Percentiles rank a stretch among this genome's conserved stretches.
These are phyloP conservation scores for Cerastis leucographa DNA, from an alignment of 2,888 invertebrate genomes.

Conservation along the genomic window DNA sequence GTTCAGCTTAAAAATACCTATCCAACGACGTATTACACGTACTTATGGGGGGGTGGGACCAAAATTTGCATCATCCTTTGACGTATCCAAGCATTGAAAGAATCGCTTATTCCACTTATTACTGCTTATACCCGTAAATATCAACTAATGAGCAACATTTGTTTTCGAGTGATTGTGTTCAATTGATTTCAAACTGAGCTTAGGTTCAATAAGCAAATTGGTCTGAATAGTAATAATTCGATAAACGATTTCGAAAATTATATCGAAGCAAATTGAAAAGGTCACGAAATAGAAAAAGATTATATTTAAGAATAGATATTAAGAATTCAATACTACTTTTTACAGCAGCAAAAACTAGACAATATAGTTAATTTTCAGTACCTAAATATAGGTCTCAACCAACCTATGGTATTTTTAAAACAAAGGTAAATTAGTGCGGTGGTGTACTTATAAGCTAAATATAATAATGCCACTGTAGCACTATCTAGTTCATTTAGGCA, in stretches of 20 bases:
- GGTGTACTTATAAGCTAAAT: not conserved
- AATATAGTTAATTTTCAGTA: not conserved
- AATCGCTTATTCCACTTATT: not conserved
- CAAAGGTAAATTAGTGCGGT: not conserved
- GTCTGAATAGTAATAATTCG: not conserved
- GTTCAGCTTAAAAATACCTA: no score
- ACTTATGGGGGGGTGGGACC: no score
- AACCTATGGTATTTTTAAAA: not conserved
- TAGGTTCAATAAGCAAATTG: not conserved
- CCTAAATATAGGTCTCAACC: not conserved
- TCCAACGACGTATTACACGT: no score
- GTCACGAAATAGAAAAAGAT: not conserved
- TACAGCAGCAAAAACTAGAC: not conserved
- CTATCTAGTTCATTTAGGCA: not conserved
- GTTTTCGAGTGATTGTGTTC: constrained; percentile 3
- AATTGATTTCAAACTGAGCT: constrained; percentile 2
- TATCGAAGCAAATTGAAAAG: constrained; percentile 1
- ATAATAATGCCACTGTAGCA: not conserved
- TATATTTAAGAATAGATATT: no score
- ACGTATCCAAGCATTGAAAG: not conserved
- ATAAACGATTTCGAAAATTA: not conserved
- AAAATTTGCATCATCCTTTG: no score
- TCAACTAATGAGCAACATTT: constrained; percentile 2
- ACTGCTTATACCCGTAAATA: not conserved
- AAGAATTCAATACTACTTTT: not conserved